These are phyloP conservation scores for Sepioteuthis lessoniana DNA, from an alignment of 2,888 invertebrate species.

Conservation along the genomic window DNA sequence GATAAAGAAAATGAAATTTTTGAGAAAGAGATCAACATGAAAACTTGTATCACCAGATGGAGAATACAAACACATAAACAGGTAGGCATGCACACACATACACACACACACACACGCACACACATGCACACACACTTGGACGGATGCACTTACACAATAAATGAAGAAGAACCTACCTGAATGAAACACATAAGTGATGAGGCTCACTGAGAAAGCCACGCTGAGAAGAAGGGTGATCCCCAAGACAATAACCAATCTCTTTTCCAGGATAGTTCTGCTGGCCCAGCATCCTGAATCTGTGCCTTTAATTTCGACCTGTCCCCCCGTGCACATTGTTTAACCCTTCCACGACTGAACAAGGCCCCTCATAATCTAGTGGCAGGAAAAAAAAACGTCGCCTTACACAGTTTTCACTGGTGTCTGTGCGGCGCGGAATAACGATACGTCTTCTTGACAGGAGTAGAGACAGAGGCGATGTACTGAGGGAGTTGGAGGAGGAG, in stretches of 20 bases:
- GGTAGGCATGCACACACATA: neutral
- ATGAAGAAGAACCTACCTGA: neutral
- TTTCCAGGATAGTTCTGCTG: conserved; percentile 38
- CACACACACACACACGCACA: neutral
- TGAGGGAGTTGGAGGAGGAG: neutral
- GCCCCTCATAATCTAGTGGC: conserved; percentile 40
- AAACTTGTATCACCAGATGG: conserved; percentile 20
- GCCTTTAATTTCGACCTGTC: conserved; percentile 38
- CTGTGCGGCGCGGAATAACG: neutral
- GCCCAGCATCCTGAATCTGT: conserved; percentile 45
- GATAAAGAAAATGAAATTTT: neutral
- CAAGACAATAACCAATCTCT: conserved; percentile 41
- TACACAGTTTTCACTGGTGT: neutral
- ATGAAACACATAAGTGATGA: neutral
- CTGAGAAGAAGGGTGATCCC: conserved; percentile 15
- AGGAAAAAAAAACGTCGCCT: neutral
- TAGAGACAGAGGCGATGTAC: neutral
- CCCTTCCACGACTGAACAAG: conserved; percentile 44
- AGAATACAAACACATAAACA: neutral
- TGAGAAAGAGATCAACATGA: neutral
- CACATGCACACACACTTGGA: too few species aligned
- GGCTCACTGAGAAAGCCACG: neutral
- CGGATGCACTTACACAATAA: neutral
- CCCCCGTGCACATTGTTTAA: conserved; percentile 47
- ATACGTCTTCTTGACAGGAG: conserved; percentile 24